These are phyloP conservation scores for Brachionus angularis DNA, from an alignment of 1,140 invertebrate genomes.

Conservation along the genomic window DNA sequence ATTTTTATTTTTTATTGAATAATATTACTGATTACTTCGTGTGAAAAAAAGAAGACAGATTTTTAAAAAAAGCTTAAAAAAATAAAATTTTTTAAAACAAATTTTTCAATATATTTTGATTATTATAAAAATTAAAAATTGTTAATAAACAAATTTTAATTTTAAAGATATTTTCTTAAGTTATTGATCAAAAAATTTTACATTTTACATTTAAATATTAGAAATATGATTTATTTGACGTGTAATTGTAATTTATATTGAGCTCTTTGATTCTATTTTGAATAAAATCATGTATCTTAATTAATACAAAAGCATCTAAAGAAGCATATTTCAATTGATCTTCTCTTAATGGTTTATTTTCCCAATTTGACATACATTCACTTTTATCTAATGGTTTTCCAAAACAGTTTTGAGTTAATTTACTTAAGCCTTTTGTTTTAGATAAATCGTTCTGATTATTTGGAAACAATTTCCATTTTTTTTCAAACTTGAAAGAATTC, in stretches of 20 bases:
- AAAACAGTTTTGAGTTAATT: conserved; percentile 13
- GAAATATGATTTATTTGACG: neutral
- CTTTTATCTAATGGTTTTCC: conserved; percentile 40
- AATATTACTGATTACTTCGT: too few relatives aligned
- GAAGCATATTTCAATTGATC: conserved; percentile 27
- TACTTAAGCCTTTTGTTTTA: conserved; percentile 33
- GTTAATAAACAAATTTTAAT: neutral
- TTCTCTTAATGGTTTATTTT: conserved; percentile 22
- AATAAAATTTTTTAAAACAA: too few relatives aligned
- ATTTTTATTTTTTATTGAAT: too few relatives aligned
- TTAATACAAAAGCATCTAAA: conserved; percentile 29
- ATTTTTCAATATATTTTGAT: too few relatives aligned
- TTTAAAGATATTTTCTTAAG: too few relatives aligned
- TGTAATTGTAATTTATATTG: conserved; percentile 25
- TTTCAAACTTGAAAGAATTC: conserved; percentile 21
- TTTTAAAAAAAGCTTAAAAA: too few relatives aligned
- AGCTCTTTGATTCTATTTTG: conserved; percentile 19
- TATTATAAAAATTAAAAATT: too few relatives aligned
- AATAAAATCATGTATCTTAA: conserved; percentile 32
- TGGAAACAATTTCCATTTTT: neutral
- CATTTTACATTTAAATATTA: too few relatives aligned
- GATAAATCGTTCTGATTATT: neutral
- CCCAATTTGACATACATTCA: conserved; percentile 41
- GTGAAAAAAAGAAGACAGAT: too few relatives aligned
- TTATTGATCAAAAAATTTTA: too few relatives aligned